phyloP scores from a whole-genome alignment of 2,113 vertebrate species.

The Origma solitaria region DNA sequence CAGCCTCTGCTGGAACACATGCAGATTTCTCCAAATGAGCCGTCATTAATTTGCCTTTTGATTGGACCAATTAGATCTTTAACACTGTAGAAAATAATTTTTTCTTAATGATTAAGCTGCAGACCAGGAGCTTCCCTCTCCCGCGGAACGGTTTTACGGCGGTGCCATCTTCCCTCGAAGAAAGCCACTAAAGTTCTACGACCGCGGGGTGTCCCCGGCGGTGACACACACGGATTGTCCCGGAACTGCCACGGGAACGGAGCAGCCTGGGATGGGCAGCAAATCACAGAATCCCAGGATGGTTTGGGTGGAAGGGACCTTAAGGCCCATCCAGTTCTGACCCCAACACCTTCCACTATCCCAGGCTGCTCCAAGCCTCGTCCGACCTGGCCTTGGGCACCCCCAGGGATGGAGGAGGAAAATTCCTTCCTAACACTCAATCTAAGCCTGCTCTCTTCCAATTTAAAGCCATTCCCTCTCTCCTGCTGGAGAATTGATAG shows the following conservation, averaged over 20 bases:
- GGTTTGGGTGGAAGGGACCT: not conserved
- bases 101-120: slow-evolving; percentile 28
- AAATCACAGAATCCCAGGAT: not conserved
- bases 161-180: not conserved
- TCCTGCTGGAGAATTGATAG: not conserved
- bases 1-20: not conserved
- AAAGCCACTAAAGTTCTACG: not conserved
- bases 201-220: fast-evolving
- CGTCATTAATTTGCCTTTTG: slow-evolving; percentile 55
- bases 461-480: not conserved
- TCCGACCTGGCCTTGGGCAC: not conserved
- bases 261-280: not conserved
- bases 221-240: fast-evolving
- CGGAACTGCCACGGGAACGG: not conserved
- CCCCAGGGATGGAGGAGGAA: not conserved
- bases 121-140: not conserved
- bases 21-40: slow-evolving; percentile 46
- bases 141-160: not conserved
- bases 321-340: not conserved
- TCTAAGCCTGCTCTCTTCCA: not conserved
- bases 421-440: not conserved
- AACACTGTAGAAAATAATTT: slow-evolving; percentile 47
- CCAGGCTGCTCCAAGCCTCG: not conserved
- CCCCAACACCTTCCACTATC: not conserved
- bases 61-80: slow-evolving; percentile 57